Evolutionary conservation across 2,113 vertebrate species (phyloP), one percentile per base, ranked within the genome.

Genomic region (Ornithorhynchus anatinus): DNA sequence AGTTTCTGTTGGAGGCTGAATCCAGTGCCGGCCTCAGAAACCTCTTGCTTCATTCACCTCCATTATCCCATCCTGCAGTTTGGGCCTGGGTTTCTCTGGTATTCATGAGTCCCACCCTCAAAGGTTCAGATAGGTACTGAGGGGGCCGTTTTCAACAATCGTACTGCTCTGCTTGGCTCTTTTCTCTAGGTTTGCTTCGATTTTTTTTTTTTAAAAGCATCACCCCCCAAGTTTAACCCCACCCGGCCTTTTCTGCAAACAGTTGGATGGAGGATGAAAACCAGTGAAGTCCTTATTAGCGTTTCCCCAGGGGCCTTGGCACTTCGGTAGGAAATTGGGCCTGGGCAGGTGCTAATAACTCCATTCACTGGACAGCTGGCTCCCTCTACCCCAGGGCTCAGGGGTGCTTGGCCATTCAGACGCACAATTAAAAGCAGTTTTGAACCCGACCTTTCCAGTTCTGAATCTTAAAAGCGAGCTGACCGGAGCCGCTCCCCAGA

Each of bases 401-500:
- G 36, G 54, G 57, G 67, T 56, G 36, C 72, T 69, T 79, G 61
- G 67, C 59, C 59, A 61, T 77, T 72, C 82, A 64, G 67, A 53
- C 19, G n/a, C n/a, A 66, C 3, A 22, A 58, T 75, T 67, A 53
- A 72, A 81, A 64, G 63, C 1, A 2, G 20, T 84, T 79, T 57
- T 63, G 48, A 51, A 32, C 31, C 29, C 48, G 32, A 79, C 77
- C 48, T 33, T 43, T 79, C 48, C 51, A 43, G 63, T 70, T 70
- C 61, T 69, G 67, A 36, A 72, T 77, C 80, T 52, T 52, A 47
- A 77, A 77, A 59, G 69, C n/a, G 69, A 68, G 37, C 66, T 61
- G 60, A 65, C 23, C 38, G 52, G 59, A 57, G n/a, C n/a, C n/a
- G n/a, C 43, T 51, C 39, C 65, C 47, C 53, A 57, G 59, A 53